These are phyloP conservation scores for Nephrotoma appendiculata DNA, from an alignment of 2,888 invertebrate species.

Conservation along the genomic window DNA sequence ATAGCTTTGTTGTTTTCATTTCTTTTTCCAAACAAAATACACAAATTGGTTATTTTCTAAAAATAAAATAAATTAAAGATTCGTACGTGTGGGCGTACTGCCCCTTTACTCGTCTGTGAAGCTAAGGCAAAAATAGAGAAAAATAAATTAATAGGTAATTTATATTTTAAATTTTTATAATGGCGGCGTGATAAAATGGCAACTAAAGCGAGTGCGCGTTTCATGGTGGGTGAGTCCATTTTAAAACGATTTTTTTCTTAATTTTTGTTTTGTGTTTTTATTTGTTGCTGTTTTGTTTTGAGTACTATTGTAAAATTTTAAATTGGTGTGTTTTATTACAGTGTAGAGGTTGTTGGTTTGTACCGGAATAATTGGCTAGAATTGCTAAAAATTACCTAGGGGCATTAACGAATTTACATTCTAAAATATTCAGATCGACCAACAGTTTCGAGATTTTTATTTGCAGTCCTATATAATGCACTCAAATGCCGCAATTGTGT, in stretches of 20 bases:
- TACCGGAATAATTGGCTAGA: too few species aligned
- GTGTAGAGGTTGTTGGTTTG: background rate
- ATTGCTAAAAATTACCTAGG: too few species aligned
- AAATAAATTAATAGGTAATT: background rate
- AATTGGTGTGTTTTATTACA: background rate
- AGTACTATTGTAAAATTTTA: too few species aligned
- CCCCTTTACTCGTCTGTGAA: background rate
- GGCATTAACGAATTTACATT: background rate
- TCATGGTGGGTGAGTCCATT: background rate
- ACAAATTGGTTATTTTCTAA: background rate
- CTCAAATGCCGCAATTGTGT: background rate
- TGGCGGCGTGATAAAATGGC: background rate
- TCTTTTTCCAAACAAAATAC: background rate
- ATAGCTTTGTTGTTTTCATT: background rate
- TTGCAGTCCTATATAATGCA: background rate
- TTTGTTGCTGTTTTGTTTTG: too few species aligned
- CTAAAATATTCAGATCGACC: background rate
- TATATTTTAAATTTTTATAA: background rate
- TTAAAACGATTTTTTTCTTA: background rate
- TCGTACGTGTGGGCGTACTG: too few species aligned
- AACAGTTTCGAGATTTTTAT: background rate
- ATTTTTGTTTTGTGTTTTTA: background rate
- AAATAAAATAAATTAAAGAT: background rate
- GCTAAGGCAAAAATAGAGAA: background rate
- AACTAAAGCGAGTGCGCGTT: background rate